These are phyloP conservation scores for Lepilemur ruficaudatus DNA, from an alignment of 2,797 vertebrate genomes.

Conservation along the genomic window DNA sequence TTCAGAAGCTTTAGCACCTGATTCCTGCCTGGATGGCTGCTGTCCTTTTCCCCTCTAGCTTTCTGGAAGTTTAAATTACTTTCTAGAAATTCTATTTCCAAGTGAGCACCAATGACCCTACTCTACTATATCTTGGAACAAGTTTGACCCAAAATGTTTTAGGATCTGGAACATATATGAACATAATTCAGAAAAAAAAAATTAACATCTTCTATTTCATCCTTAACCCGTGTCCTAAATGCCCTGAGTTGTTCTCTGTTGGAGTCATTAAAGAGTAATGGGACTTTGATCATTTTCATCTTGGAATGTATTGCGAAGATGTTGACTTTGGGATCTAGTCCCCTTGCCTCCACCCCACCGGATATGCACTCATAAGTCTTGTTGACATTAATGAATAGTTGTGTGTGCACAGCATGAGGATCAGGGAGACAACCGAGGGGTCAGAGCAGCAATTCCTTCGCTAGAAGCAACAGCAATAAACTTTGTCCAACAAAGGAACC, in stretches of 20 bases:
- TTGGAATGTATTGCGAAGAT: slow-evolving; percentile 57
- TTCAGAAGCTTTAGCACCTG: neutral
- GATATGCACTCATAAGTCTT: slow-evolving; percentile 66
- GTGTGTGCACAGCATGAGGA: slow-evolving; percentile 44
- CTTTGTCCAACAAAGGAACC: slow-evolving; percentile 40
- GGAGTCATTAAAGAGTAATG: slow-evolving; percentile 39
- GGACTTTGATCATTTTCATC: slow-evolving; percentile 57
- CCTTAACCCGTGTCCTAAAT: slow-evolving; percentile 48
- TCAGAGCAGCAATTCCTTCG: slow-evolving; percentile 41
- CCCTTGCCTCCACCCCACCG: slow-evolving; percentile 47
- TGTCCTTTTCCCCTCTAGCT: neutral
- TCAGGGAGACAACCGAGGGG: slow-evolving; percentile 30
- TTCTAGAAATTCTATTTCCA: slow-evolving; percentile 36
- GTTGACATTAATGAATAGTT: slow-evolving; percentile 71
- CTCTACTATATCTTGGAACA: neutral
- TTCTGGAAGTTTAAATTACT: slow-evolving; percentile 28
- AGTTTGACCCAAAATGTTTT: slow-evolving; percentile 2
- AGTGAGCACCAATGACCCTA: neutral
- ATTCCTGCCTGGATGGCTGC: neutral
- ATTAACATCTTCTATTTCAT: slow-evolving; percentile 35
- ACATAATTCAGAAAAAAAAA: neutral
- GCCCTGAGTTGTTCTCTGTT: slow-evolving; percentile 38
- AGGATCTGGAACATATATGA: neutral
- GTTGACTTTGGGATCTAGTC: slow-evolving; percentile 72
- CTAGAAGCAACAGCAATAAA: slow-evolving; percentile 45